Percentiles rank a stretch among this genome's conserved stretches.
Conservation (phyloP, 2,797 vertebrate species). For the Hyperoplus lanceolatus region DNA sequence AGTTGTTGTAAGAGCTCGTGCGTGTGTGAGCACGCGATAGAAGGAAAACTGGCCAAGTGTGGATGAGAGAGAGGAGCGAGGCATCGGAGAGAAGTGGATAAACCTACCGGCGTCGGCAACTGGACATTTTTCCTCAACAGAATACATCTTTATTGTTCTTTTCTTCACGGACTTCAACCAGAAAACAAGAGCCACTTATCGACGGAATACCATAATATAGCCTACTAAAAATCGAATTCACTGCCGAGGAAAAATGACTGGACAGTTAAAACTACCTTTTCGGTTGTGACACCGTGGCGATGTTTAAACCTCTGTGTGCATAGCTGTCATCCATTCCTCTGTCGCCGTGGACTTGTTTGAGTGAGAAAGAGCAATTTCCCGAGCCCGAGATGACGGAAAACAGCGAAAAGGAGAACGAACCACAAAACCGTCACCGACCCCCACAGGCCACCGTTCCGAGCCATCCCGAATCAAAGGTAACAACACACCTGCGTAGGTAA, state of each 20-base stretch:
- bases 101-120: neutral
- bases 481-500: constrained; percentile 25
- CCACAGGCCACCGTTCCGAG: constrained; percentile 79
- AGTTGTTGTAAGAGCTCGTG: constrained; percentile 77
- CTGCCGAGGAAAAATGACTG: constrained; percentile 41
- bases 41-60: constrained; percentile 24
- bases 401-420: constrained; percentile 90
- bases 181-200: neutral
- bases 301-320: constrained; percentile 28
- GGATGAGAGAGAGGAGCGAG: constrained; percentile 28
- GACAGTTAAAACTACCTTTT: constrained; percentile 27
- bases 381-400: constrained; percentile 89
- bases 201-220: neutral
- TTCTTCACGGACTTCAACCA: neutral
- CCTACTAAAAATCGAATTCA: neutral
- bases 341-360: constrained; percentile 45
- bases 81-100: constrained; percentile 30
- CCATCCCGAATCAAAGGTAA: constrained; percentile 91
- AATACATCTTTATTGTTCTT: too few species aligned
- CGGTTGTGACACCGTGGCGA: constrained; percentile 32
- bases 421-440: constrained; percentile 82
- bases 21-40: constrained; percentile 12
- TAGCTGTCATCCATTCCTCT: neutral
- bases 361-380: constrained; percentile 16
- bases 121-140: constrained; percentile 9